Evolutionary conservation across 1,140 invertebrate species (phyloP), one percentile per base, ranked within the genome.

Genomic region (Oedothorax gibbosus): DNA sequence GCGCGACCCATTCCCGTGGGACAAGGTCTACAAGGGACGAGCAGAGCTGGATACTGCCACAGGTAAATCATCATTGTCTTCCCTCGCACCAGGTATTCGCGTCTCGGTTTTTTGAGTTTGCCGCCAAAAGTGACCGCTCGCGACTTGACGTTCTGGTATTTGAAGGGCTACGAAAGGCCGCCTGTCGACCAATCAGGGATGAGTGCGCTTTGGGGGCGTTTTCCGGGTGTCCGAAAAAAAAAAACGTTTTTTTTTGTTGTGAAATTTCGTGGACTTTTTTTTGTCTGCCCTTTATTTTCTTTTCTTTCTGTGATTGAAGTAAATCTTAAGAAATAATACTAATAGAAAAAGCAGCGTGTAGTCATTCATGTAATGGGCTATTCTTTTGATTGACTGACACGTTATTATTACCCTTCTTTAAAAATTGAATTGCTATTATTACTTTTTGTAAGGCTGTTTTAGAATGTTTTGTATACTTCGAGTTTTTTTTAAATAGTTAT

Each of bases 131-230:
- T 53, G 69, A 71, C 69, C 69, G 35, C 35, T 35, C 35, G 35
- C 35, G 20, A 18, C 50, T 18, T 71, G 50, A 71, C 50, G 15
- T 71, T 71, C 49, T 15, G 49, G 69, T 71, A 53, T 71, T 10
- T 10, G 50, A 71, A 71, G 50, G 50, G 69, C 11, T 71, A 53
- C 54, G 51, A 35, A 71, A 11, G 49, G 11, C 20, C 20, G 69
- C 20, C 15, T 18, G 50, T 51, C 50, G 69, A 71, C 69, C 69
- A 71, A 71, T 71, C 69, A 53, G 11, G 50, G 50, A 8, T 49
- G n/a, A 71, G 69, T 71, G 69, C n/a, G 51, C 50, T 71, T 71
- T 54, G 69, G 69, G 69, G 69, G 69, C 69, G 69, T 71, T 71
- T 71, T n/a, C 54, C 20, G 51, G n/a, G 20, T 15, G 51, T 71